phyloP scores from a whole-genome alignment of 2,888 invertebrate genomes.

The Eubasilissa splendida region DNA sequence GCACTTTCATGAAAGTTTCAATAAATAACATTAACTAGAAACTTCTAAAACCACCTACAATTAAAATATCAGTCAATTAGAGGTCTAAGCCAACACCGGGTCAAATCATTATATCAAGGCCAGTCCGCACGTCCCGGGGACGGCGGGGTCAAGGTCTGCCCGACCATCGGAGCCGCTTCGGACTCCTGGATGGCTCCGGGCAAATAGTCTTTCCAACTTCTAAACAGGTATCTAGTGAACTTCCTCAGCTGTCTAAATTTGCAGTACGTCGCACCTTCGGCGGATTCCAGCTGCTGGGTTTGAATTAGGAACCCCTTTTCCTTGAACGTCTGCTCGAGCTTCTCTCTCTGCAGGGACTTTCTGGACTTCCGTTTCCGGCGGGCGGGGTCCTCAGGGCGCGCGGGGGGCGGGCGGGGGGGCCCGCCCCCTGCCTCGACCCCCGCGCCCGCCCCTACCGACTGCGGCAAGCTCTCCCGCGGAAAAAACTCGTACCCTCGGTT shows the following conservation, averaged over 20 bases:
- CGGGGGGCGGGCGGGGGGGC: slow-evolving; percentile 61
- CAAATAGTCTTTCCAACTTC: slow-evolving; percentile 95
- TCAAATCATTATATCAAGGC: slow-evolving; percentile 18
- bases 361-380: slow-evolving; percentile 82
- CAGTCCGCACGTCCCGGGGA: slow-evolving; percentile 44
- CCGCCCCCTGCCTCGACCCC: slow-evolving; percentile 61
- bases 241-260: slow-evolving; percentile 92
- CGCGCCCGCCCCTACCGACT: slow-evolving; percentile 64
- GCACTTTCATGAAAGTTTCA: not conserved
- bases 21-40: no score
- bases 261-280: slow-evolving; percentile 94
- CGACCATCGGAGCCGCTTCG: slow-evolving; percentile 29
- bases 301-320: slow-evolving; percentile 95
- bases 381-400: slow-evolving; percentile 65
- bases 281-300: slow-evolving; percentile 92
- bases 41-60: no score
- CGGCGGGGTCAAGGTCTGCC: slow-evolving; percentile 32
- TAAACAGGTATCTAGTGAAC: slow-evolving; percentile 91
- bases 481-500: slow-evolving; percentile 85
- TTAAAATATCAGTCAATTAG: no score
- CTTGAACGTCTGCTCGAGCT: slow-evolving; percentile 92
- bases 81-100: no score
- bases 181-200: slow-evolving; percentile 72
- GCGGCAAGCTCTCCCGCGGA: slow-evolving; percentile 80
- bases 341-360: slow-evolving; percentile 88